Evolutionary conservation across 2,113 vertebrate species (phyloP).

Genomic region (Saguinus midas): DNA sequence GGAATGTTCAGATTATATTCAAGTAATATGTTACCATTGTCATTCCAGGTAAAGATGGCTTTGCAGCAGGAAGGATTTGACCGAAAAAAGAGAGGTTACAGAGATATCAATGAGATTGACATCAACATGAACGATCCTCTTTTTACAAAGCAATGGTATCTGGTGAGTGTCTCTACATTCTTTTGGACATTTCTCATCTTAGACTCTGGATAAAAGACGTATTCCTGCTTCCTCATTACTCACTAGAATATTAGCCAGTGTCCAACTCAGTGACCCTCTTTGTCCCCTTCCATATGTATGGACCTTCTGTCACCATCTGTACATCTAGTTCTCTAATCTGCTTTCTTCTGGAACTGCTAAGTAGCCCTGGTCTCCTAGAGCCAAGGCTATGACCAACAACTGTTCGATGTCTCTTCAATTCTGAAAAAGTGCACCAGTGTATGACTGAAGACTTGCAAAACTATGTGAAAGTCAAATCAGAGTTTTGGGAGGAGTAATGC

Average conservation of each 20-base stretch:
- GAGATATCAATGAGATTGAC: slow-evolving; percentile 93
- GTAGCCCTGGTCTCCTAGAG: neutral
- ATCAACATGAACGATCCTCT: slow-evolving; percentile 97
- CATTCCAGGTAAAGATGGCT: slow-evolving; percentile 91
- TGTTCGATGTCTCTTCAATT: neutral
- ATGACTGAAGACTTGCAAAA: neutral
- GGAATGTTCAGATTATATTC: neutral
- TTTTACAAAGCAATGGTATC: slow-evolving; percentile 98
- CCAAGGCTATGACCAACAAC: neutral
- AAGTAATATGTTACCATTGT: slow-evolving; percentile 56
- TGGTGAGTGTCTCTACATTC: slow-evolving; percentile 87
- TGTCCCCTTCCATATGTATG: neutral
- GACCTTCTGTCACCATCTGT: neutral
- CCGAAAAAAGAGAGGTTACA: slow-evolving; percentile 95
- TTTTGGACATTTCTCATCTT: slow-evolving; percentile 4
- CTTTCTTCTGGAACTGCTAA: slow-evolving; percentile 34
- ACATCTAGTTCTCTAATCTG: neutral
- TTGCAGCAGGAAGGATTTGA: slow-evolving; percentile 94
- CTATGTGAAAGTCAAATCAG: neutral
- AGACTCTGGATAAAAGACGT: neutral
- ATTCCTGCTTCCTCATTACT: slow-evolving; percentile 15
- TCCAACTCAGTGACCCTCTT: neutral
- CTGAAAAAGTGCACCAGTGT: neutral
- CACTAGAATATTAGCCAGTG: neutral
- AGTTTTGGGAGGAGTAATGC: neutral